Evolutionary conservation across 1,140 invertebrate species (phyloP).

Genomic region (Carcinoscorpius rotundicauda): DNA sequence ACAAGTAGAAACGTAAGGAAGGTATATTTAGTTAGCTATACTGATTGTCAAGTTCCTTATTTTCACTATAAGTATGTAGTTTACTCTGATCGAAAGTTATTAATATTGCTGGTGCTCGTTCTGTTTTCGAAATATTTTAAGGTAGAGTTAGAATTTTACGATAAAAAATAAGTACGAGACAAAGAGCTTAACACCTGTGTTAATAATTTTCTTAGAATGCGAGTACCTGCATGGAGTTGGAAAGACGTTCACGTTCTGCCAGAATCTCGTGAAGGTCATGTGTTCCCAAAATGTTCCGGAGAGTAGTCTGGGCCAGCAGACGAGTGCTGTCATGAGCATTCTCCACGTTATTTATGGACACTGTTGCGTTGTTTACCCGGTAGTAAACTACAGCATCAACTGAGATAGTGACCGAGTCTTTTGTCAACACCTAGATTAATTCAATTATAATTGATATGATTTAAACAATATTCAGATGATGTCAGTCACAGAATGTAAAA

Average conservation of each 20-base stretch:
- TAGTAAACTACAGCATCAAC: constrained; percentile 38
- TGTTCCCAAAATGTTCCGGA: constrained; percentile 56
- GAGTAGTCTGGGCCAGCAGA: constrained; percentile 34
- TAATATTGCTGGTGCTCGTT: background rate
- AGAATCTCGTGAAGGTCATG: constrained; percentile 78
- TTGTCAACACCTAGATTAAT: constrained; percentile 59
- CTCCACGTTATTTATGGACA: constrained; percentile 92
- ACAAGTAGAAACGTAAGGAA: too few relatives aligned
- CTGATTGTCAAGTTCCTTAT: too few relatives aligned
- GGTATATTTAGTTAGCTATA: too few relatives aligned
- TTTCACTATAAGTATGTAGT: too few relatives aligned
- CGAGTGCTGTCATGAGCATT: constrained; percentile 77
- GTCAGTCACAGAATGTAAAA: too few relatives aligned
- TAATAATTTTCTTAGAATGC: too few relatives aligned
- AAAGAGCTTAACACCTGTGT: too few relatives aligned
- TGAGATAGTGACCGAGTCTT: constrained; percentile 81
- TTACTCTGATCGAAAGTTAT: background rate
- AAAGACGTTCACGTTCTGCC: constrained; percentile 79
- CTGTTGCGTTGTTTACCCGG: constrained; percentile 72
- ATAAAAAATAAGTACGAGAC: too few relatives aligned
- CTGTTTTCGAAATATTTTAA: too few relatives aligned
- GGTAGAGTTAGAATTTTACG: too few relatives aligned
- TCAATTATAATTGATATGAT: too few relatives aligned
- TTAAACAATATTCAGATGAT: too few relatives aligned
- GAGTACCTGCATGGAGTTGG: constrained; percentile 55